Evolutionary conservation across 2,888 invertebrate species (phyloP), one percentile per base, ranked within the genome.

Genomic region (Drosophila aldrichi): DNA sequence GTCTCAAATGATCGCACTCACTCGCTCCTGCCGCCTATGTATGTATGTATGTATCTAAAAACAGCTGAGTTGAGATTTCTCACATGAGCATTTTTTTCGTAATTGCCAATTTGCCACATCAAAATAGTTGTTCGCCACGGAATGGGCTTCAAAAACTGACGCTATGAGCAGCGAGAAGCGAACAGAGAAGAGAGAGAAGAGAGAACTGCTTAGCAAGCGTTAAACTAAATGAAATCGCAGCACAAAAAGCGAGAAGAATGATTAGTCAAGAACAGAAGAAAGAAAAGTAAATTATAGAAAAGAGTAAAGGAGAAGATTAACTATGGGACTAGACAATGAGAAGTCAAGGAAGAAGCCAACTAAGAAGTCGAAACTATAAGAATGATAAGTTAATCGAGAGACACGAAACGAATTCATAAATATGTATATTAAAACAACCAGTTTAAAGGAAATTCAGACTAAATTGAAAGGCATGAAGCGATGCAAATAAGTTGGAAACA

Each of bases 21-120:
- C 10, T 18, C 2, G 2, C 36, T 44, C 20, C 20, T 22, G 20
- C 20, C 20, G 38, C 34, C 52, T 67, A 46, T 65, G 66, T 59
- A n/a, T n/a, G n/a, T n/a, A n/a, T n/a, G n/a, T n/a, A n/a, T n/a
- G n/a, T n/a, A n/a, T n/a, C n/a, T n/a, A n/a, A 29, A 32, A 22
- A 6, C 18, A 49, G 48, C 44, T 55, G 22, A 58, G 77, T 52
- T 41, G 38, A 62, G 61, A 70, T 56, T 75, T 54, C 43, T 57
- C 55, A 29, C 22, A 52, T 41, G 12, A 32, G 38, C 44, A 58
- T 59, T 40, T 51, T 52, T 29, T n/a, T 62, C 36, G 38, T 62
- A 49, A 71, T 54, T 71, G 72, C 54, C 54, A 62, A 55, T 71
- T 49, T 72, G 48, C 43, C 55, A 72, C 48, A 49, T 56, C 20